phyloP scores from a whole-genome alignment of 2,113 vertebrate genomes.

The Ochotona princeps region DNA sequence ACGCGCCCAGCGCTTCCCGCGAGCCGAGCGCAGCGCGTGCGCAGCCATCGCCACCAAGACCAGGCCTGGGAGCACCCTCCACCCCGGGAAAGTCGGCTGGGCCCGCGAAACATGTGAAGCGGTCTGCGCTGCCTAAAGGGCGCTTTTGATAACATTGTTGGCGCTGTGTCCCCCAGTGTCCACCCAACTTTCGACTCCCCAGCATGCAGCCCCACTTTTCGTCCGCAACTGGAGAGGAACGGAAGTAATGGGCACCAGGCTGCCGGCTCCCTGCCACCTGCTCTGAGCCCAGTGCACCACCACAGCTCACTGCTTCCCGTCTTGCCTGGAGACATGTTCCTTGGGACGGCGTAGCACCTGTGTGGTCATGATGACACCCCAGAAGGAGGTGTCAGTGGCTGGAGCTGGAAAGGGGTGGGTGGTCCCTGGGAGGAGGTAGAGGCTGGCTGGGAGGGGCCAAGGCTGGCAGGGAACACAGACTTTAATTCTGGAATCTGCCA shows the following conservation, averaged over 20 bases:
- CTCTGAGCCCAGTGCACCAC: too few species aligned
- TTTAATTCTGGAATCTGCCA: not conserved
- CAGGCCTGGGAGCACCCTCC: too few species aligned
- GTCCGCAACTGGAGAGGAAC: too few species aligned
- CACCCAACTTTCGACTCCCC: not conserved
- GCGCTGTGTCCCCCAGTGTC: too few species aligned
- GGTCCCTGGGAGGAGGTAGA: not conserved
- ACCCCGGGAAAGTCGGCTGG: too few species aligned
- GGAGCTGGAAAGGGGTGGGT: not conserved
- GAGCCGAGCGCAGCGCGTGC: not conserved
- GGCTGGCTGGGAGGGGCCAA: not conserved
- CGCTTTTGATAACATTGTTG: not conserved
- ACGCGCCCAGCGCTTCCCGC: too few species aligned
- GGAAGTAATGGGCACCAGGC: too few species aligned
- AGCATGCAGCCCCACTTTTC: not conserved
- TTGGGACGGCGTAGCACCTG: not conserved
- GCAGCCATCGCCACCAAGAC: fast-evolving
- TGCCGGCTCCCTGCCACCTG: not conserved
- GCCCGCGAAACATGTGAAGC: too few species aligned
- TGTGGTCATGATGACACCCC: not conserved
- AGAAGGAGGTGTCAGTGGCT: not conserved
- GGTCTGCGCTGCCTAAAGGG: not conserved
- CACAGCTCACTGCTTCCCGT: not conserved
- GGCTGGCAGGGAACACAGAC: not conserved
- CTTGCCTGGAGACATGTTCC: not conserved